These are phyloP conservation scores for Phymanthus crucifer DNA, from an alignment of 92 coral and sea anemone species.

Conservation along the genomic window DNA sequence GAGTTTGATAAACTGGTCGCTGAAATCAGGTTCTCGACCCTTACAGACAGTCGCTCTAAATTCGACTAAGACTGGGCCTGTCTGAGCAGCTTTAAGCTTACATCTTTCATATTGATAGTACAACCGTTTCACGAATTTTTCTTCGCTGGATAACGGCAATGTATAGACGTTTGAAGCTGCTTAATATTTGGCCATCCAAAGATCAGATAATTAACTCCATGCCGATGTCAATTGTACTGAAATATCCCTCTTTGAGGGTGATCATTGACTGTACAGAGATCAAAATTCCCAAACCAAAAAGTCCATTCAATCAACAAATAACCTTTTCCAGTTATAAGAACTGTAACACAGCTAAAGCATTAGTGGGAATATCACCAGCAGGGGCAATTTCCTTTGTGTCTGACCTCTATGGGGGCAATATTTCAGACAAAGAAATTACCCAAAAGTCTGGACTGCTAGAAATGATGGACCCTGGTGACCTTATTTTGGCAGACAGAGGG, in stretches of 20 bases:
- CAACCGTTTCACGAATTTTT: background rate
- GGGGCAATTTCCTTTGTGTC: slow-evolving; percentile 32
- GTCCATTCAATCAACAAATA: slow-evolving; percentile 23
- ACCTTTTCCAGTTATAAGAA: slow-evolving; percentile 24
- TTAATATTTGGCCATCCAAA: slow-evolving; percentile 6
- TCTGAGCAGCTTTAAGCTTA: slow-evolving; percentile 1
- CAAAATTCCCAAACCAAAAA: slow-evolving; percentile 25
- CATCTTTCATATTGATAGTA: slow-evolving; percentile 1
- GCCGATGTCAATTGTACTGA: slow-evolving; percentile 1
- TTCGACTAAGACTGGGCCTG: slow-evolving; percentile 11
- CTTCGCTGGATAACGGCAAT: slow-evolving; percentile 8
- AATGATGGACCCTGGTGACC: slow-evolving; percentile 11
- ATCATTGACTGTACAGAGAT: slow-evolving; percentile 5
- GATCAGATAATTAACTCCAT: background rate
- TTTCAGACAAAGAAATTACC: slow-evolving; percentile 12
- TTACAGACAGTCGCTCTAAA: no score
- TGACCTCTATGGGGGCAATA: slow-evolving; percentile 13
- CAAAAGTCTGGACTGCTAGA: slow-evolving; percentile 4
- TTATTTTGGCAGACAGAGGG: slow-evolving; percentile 13
- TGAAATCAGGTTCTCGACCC: no score
- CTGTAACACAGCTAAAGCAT: slow-evolving; percentile 31
- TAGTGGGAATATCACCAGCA: slow-evolving; percentile 27
- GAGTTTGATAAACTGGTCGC: no score
- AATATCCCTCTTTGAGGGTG: slow-evolving; percentile 2
- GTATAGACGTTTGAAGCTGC: slow-evolving; percentile 4